Conservation (phyloP, 1,140 invertebrate genomes). For the Bombus waltoni region DNA sequence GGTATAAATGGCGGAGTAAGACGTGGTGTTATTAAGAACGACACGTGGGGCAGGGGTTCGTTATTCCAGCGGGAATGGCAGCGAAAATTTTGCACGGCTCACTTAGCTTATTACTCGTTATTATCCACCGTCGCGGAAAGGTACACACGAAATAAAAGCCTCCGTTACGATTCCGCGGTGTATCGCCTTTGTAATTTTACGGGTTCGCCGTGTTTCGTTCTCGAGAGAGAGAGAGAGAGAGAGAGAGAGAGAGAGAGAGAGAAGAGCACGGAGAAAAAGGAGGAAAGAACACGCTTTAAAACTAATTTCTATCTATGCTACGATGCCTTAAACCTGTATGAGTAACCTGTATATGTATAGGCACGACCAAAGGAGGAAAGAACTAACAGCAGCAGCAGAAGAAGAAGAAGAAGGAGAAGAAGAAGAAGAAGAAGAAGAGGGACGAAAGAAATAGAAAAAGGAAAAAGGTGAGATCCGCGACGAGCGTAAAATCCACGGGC, state of each 20-base stretch:
- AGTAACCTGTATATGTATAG: too few relatives aligned
- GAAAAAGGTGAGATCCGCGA: background rate
- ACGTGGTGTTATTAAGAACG: conserved; percentile 53
- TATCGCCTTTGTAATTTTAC: conserved; percentile 27
- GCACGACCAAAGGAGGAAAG: background rate
- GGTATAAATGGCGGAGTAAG: conserved; percentile 50
- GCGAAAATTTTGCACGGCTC: conserved; percentile 52
- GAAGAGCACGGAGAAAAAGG: too few relatives aligned
- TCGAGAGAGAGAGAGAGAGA: background rate
- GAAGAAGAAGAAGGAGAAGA: background rate
- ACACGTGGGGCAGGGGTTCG: conserved; percentile 42
- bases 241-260: background rate
- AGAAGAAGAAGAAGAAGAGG: background rate
- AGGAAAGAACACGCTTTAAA: background rate
- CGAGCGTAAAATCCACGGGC: conserved; percentile 33
- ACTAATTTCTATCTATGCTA: background rate
- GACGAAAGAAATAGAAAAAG: too few relatives aligned
- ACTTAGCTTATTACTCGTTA: conserved; percentile 52
- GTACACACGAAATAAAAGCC: conserved; percentile 37
- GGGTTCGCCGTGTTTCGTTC: background rate
- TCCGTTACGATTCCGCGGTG: conserved; percentile 19
- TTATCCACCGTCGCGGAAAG: conserved; percentile 37
- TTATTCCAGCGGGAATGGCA: conserved; percentile 50
- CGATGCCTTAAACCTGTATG: too few relatives aligned
- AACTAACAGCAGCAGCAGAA: background rate